Evolutionary conservation across 2,888 invertebrate genomes (phyloP).

Genomic region (Ophion slaviceki): DNA sequence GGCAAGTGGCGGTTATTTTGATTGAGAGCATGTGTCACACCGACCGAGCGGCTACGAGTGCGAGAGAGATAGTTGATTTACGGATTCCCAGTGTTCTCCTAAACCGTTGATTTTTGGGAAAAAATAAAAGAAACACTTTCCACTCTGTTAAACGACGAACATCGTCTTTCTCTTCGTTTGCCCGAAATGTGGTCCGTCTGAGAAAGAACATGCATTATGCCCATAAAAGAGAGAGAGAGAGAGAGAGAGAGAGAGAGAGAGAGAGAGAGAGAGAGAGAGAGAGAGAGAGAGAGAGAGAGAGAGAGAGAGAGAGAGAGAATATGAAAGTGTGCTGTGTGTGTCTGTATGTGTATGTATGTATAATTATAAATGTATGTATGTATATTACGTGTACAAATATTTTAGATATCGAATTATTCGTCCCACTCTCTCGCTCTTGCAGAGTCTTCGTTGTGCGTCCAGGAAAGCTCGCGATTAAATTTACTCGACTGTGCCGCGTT

Average conservation of each 20-base stretch:
- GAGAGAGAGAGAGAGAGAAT: slow-evolving; percentile 30
- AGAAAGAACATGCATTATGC: not conserved
- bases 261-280: no score
- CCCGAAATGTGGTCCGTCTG: no score
- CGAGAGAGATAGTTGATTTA: no score
- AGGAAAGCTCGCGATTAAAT: slow-evolving; percentile 89
- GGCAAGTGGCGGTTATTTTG: slow-evolving; percentile 83
- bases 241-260: no score
- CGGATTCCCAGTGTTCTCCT: no score
- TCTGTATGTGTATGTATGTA: slow-evolving; percentile 9
- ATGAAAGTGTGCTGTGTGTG: slow-evolving; percentile 34
- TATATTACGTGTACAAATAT: slow-evolving; percentile 1
- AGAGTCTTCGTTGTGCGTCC: slow-evolving; percentile 84
- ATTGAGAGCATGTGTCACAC: no score
- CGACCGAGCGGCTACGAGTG: no score
- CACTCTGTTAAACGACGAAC: no score
- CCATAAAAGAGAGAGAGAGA: not conserved
- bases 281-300: not conserved
- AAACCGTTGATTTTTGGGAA: no score
- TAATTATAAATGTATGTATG: slow-evolving; percentile 10
- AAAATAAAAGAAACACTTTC: no score
- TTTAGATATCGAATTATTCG: slow-evolving; percentile 41
- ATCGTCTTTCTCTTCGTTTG: no score
- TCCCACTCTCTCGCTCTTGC: slow-evolving; percentile 44
- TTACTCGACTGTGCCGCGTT: slow-evolving; percentile 90